phyloP scores from a whole-genome alignment of 2,113 vertebrate species.

The Cyanistes caeruleus region DNA sequence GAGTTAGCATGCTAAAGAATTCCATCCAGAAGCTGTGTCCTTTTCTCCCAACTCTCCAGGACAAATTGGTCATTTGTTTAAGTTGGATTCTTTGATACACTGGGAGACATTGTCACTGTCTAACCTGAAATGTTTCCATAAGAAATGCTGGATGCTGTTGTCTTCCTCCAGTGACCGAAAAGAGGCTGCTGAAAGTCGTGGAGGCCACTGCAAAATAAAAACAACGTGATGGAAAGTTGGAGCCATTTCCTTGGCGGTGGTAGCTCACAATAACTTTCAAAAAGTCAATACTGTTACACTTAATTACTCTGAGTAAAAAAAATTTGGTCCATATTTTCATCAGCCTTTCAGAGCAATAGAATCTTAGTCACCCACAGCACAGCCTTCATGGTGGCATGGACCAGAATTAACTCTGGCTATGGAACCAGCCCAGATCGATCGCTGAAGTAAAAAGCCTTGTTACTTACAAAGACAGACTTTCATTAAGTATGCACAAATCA shows the following conservation, averaged over 20 bases:
- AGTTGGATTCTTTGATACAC: not conserved
- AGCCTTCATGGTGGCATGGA: not conserved
- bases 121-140: not conserved
- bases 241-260: not conserved
- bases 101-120: not conserved
- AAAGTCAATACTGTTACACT: constrained; percentile 5
- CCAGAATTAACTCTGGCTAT: constrained; percentile 13
- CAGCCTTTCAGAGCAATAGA: constrained; percentile 3
- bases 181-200: not conserved
- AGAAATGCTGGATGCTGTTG: not conserved
- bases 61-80: not conserved
- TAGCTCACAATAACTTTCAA: constrained; percentile 14
- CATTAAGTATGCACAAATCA: constrained; percentile 54
- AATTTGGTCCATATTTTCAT: not conserved
- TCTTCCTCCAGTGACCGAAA: not conserved
- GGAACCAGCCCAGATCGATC: constrained; percentile 35
- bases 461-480: constrained; percentile 23
- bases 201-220: not conserved
- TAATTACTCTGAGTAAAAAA: constrained; percentile 29
- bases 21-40: not conserved
- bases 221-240: not conserved
- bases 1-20: not conserved
- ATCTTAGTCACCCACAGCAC: not conserved
- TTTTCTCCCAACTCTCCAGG: not conserved
- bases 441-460: constrained; percentile 29